Percentiles rank a stretch among this genome's conserved stretches.
phyloP scores from a whole-genome alignment of 1,140 invertebrate genomes.

The Fopius arisanus region DNA sequence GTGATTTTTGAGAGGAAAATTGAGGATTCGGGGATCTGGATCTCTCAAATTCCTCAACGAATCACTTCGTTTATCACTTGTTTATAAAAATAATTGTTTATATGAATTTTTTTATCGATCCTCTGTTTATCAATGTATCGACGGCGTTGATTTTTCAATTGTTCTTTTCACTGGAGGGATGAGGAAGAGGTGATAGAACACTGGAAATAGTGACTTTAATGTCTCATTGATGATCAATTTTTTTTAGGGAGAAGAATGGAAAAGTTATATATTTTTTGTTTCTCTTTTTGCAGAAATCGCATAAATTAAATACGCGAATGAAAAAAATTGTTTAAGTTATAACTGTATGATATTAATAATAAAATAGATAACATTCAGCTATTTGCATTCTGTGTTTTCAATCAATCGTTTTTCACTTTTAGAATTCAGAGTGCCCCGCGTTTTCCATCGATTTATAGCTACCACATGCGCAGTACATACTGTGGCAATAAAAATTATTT shows the following conservation, averaged over 20 bases:
- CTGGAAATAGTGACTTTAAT: neutral
- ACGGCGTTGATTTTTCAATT: neutral
- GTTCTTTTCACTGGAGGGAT: neutral
- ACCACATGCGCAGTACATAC: neutral
- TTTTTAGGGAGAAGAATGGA: neutral
- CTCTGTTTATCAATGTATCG: neutral
- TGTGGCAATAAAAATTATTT: neutral
- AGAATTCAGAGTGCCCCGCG: neutral
- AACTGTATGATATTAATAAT: slow-evolving; percentile 46
- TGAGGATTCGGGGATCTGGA: neutral
- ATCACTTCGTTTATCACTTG: neutral
- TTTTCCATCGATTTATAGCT: neutral
- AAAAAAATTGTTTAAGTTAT: slow-evolving; percentile 44
- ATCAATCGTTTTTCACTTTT: neutral
- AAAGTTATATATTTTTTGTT: slow-evolving; percentile 3
- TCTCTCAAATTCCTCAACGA: neutral
- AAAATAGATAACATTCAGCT: slow-evolving; percentile 40
- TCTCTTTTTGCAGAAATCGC: slow-evolving; percentile 36
- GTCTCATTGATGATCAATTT: neutral
- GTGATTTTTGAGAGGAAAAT: neutral
- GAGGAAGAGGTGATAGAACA: neutral
- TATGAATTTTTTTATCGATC: neutral
- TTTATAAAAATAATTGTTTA: slow-evolving; percentile 14
- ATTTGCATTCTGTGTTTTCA: slow-evolving; percentile 16
- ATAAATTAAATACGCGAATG: slow-evolving; percentile 25